Evolutionary conservation across 2,113 vertebrate genomes (phyloP).

Genomic region (Nothoprocta pentlandii): DNA sequence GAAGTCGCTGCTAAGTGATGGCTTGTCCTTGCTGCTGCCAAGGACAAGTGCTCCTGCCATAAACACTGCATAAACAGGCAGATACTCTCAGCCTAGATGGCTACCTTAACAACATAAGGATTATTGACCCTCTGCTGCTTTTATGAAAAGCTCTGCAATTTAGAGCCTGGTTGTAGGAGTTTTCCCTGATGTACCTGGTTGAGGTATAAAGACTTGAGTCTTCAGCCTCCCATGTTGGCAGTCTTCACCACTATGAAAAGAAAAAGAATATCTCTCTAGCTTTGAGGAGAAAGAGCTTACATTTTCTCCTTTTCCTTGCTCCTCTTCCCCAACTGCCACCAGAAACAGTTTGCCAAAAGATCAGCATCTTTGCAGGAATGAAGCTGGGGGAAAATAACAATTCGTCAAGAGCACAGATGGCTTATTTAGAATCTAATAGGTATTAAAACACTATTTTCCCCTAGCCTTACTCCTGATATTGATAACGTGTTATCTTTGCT

Average conservation of each 20-base stretch:
- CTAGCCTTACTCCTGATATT: constrained; percentile 67
- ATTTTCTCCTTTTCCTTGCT: not conserved
- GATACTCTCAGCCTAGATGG: not conserved
- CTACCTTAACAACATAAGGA: not conserved
- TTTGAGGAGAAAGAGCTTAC: not conserved
- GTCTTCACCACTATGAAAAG: not conserved
- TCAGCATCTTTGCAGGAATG: constrained; percentile 35
- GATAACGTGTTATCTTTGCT: constrained; percentile 73
- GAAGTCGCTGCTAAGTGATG: not conserved
- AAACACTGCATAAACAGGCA: not conserved
- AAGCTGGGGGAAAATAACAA: constrained; percentile 64
- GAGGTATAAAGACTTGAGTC: not conserved
- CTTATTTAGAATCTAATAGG: constrained; percentile 70
- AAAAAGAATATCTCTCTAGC: not conserved
- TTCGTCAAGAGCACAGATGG: constrained; percentile 65
- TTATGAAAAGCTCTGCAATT: not conserved
- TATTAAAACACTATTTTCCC: constrained; percentile 73
- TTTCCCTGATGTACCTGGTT: not conserved
- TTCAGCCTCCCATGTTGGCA: not conserved
- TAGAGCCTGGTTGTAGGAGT: not conserved
- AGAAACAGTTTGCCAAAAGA: constrained; percentile 49
- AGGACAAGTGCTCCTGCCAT: not conserved
- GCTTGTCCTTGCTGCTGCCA: not conserved
- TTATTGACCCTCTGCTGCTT: not conserved
- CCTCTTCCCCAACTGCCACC: constrained; percentile 1